Evolutionary conservation across 2,113 vertebrate genomes (phyloP).

Genomic region (Aspiorhynchus laticeps): DNA sequence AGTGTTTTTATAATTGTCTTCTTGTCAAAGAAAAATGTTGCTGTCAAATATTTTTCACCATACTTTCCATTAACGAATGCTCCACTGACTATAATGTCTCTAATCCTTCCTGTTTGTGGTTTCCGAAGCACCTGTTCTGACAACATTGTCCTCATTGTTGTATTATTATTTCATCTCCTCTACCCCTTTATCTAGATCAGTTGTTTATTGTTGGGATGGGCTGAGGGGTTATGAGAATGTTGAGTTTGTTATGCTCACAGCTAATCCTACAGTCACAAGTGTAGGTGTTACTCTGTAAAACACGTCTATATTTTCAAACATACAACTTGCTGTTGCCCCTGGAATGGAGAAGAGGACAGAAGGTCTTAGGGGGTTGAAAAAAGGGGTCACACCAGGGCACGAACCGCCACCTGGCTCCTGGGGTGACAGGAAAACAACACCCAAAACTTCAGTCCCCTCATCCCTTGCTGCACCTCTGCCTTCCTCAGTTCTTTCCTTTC

Average conservation of each 20-base stretch:
- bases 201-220: neutral
- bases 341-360: neutral
- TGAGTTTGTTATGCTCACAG: neutral
- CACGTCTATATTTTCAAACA: neutral
- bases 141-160: constrained; percentile 17
- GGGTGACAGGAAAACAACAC: constrained; percentile 52
- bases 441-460: constrained; percentile 34
- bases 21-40: neutral
- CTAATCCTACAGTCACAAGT: constrained; percentile 7
- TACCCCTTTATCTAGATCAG: constrained; percentile 21
- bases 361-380: constrained; percentile 19
- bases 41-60: neutral
- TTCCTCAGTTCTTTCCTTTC: constrained; percentile 56
- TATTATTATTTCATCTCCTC: neutral
- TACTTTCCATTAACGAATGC: neutral
- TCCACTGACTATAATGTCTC: neutral
- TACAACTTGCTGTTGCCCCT: neutral
- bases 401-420: constrained; percentile 65
- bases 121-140: constrained; percentile 12
- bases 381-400: constrained; percentile 48
- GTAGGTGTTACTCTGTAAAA: neutral
- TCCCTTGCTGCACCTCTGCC: constrained; percentile 31
- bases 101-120: constrained; percentile 15
- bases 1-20: neutral
- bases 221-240: too few relatives aligned